These are phyloP conservation scores for Rotaria sp. DNA, from an alignment of 2,888 invertebrate genomes.

Conservation along the genomic window DNA sequence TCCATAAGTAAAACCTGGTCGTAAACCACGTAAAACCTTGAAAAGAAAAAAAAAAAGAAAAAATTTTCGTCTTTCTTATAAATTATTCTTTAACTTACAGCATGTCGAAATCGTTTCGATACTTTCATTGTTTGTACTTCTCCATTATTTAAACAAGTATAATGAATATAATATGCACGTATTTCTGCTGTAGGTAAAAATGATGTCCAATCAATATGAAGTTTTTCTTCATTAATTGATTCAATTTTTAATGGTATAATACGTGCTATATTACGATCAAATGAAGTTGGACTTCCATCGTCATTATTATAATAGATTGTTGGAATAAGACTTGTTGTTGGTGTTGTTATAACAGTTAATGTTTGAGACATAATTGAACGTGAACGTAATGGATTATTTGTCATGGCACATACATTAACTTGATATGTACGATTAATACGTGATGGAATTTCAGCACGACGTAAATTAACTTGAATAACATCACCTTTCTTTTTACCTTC, in stretches of 20 bases:
- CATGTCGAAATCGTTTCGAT: not conserved
- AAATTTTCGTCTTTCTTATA: not conserved
- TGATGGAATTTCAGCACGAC: not conserved
- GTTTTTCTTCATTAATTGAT: not conserved
- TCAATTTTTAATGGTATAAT: slow-evolving; percentile 7
- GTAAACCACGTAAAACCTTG: not conserved
- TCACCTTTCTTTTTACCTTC: not conserved
- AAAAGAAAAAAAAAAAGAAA: not conserved
- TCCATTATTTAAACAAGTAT: slow-evolving; percentile 25
- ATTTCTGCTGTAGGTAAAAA: not conserved
- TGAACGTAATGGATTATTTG: not conserved
- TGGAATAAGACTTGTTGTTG: not conserved
- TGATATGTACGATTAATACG: slow-evolving; percentile 22
- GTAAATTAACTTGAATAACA: not conserved
- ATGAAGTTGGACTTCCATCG: not conserved
- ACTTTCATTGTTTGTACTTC: slow-evolving; percentile 14
- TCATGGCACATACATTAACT: not conserved
- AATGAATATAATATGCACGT: slow-evolving; percentile 11
- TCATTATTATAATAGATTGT: slow-evolving; percentile 5
- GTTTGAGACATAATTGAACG: not conserved
- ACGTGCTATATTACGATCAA: not conserved
- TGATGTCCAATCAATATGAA: slow-evolving; percentile 27
- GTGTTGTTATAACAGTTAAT: slow-evolving; percentile 6
- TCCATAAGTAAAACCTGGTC: slow-evolving; percentile 27
- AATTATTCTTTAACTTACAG: not conserved